phyloP scores from a whole-genome alignment of 2,113 vertebrate genomes.

The Rhadina sibilatrix region DNA sequence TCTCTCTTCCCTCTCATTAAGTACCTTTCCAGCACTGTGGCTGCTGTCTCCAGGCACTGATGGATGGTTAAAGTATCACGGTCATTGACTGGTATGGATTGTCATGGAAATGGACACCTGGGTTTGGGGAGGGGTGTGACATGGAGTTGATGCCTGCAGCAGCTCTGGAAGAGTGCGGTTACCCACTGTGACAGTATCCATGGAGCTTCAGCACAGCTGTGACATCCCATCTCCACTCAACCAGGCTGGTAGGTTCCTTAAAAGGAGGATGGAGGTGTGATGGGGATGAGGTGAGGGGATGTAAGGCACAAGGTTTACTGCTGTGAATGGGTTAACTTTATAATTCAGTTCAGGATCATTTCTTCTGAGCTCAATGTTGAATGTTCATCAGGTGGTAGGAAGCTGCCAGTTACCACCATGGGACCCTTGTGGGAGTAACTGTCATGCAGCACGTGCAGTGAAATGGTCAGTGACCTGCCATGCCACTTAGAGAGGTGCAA shows the following conservation, averaged over 20 bases:
- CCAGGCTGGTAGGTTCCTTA: not conserved
- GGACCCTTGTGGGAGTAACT: not conserved
- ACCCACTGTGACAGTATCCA: rapidly evolving
- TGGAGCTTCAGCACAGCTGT: not conserved
- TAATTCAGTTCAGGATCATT: not conserved
- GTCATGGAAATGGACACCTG: not conserved
- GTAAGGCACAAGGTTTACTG: not conserved
- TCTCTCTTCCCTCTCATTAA: not conserved
- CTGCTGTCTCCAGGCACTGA: not conserved
- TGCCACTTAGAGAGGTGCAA: not conserved
- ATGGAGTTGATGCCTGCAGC: rapidly evolving
- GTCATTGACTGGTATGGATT: not conserved
- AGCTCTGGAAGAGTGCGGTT: rapidly evolving
- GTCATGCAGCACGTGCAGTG: rapidly evolving
- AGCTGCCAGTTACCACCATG: not conserved
- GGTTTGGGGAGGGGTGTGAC: not conserved
- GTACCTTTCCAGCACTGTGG: not conserved
- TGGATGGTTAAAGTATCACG: rapidly evolving
- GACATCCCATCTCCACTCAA: rapidly evolving
- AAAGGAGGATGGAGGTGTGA: not conserved
- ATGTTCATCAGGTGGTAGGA: not conserved
- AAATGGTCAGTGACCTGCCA: not conserved
- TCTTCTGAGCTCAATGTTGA: not conserved
- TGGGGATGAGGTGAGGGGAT: rapidly evolving
- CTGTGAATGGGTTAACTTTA: not conserved